These are phyloP conservation scores for Bubo bubo DNA, from an alignment of 2,113 vertebrate species.

Conservation along the genomic window DNA sequence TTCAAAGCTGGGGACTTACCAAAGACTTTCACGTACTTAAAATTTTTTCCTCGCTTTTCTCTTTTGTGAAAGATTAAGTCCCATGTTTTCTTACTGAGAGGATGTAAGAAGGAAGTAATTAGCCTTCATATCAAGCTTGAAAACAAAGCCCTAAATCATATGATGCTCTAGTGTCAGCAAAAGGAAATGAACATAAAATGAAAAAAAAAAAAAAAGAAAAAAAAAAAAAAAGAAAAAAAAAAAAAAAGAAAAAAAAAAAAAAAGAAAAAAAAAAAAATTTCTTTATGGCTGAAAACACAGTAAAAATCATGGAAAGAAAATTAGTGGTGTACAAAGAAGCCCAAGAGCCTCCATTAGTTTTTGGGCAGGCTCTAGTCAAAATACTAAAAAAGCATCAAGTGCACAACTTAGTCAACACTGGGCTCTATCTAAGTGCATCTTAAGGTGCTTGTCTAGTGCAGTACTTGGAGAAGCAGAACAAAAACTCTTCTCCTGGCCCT, in stretches of 20 bases:
- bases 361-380: neutral
- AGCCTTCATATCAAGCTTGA: constrained; percentile 33
- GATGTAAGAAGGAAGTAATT: constrained; percentile 48
- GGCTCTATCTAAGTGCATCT: neutral
- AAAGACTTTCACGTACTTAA: neutral
- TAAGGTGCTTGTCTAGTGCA: neutral
- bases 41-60: neutral
- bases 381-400: neutral
- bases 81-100: neutral
- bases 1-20: neutral
- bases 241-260: neutral
- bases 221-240: neutral
- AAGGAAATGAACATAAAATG: constrained; percentile 17
- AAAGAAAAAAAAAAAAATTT: neutral
- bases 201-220: neutral
- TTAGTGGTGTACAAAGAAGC: neutral
- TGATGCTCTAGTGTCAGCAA: neutral
- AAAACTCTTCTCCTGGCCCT: neutral
- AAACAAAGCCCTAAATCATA: constrained; percentile 56
- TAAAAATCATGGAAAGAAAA: neutral
- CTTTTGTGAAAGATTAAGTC: constrained; percentile 3
- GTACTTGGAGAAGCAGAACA: neutral
- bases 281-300: neutral
- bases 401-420: neutral
- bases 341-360: neutral